Evolutionary conservation across 2,113 vertebrate species (phyloP), one percentile per base, ranked within the genome.

Genomic region (Bambusicola thoracicus): DNA sequence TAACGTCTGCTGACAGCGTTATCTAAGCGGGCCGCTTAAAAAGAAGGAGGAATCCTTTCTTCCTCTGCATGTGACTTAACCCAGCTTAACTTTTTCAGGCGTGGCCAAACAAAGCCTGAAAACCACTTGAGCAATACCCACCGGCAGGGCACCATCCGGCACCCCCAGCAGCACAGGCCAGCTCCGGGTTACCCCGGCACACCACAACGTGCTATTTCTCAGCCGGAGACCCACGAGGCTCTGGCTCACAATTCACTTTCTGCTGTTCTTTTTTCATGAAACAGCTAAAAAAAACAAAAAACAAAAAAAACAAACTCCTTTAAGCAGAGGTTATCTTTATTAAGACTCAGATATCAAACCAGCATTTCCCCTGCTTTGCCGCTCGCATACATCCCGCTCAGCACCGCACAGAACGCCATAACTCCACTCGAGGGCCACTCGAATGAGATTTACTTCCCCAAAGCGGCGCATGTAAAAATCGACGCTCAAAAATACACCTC

Each of bases 71-170:
- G 56, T 94, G 61, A 84, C 44, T 85, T 82, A 46, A 55, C 56
- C 16, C 73, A 91, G 92, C n/a, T 73, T 91, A 90, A 94, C 66
- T 94, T 96, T 90, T 93, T 87, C 95, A 92, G 32, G 40, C 76
- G 59, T 12, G 66, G 87, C 58, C 89, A 93, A 93, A 93, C 69
- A 89, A 94, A 92, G 74, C 81, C 91, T 89, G 68, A 79, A 94
- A 96, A 59, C 82, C 91, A 76, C 91, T 77, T 66, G 43, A 77
- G 66, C 24, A 4, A 43, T 65, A 87, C 48, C 91, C 90, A 94
- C 95, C 97, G n/a, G 69, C 70, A 92, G 56, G 62, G 70, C 83
- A 85, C 38, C 2, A 6, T 84, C 81, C 89, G 90, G 81, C 69
- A 81, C 81, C 53, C 82, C 66, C 41, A 72, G n/a, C 36, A 94